phyloP scores from a whole-genome alignment of 2,888 invertebrate species.

The Halictus ligatus region DNA sequence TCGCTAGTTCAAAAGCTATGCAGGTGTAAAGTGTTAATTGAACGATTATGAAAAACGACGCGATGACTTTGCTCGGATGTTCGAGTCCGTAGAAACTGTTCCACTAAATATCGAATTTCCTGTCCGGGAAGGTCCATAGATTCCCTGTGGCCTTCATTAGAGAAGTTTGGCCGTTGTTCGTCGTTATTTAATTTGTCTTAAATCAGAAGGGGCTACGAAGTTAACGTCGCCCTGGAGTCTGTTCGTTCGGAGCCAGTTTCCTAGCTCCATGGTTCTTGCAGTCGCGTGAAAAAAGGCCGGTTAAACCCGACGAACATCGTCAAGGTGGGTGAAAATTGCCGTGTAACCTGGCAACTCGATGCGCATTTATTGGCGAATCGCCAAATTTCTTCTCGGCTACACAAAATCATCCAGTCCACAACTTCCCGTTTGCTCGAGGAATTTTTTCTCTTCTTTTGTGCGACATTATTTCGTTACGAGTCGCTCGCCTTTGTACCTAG shows the following conservation, averaged over 20 bases:
- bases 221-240: slow-evolving; percentile 1
- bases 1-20: too few species aligned
- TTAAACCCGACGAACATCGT: neutral
- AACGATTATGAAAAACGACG: neutral
- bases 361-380: slow-evolving; percentile 36
- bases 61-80: neutral
- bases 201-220: slow-evolving; percentile 16
- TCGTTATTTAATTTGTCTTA: slow-evolving; percentile 32
- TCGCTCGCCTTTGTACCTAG: neutral
- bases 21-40: neutral
- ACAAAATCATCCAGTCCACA: neutral
- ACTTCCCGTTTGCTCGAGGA: neutral
- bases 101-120: neutral
- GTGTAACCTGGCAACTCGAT: slow-evolving; percentile 17
- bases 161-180: slow-evolving; percentile 10
- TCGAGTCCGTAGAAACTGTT: neutral
- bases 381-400: slow-evolving; percentile 22
- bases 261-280: neutral
- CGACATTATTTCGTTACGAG: neutral
- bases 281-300: slow-evolving; percentile 6
- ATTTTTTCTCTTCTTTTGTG: neutral
- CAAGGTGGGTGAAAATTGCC: slow-evolving; percentile 41
- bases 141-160: neutral
- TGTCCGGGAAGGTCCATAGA: slow-evolving; percentile 9
- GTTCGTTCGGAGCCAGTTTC: neutral